Conservation (phyloP, 2,888 invertebrate species). For the Monopis laevigella region DNA sequence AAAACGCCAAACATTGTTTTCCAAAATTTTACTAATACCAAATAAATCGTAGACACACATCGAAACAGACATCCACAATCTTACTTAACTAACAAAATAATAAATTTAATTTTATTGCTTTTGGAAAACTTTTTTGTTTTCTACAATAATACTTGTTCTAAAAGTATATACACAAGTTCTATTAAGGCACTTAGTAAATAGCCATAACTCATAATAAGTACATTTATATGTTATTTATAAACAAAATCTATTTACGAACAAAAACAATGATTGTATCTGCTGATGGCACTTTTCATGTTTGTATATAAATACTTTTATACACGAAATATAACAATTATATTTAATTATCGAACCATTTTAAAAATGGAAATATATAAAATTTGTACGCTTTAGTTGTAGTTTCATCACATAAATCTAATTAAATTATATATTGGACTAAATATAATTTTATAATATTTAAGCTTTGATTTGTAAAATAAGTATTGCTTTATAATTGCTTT, state of each 20-base stretch:
- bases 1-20: constrained; percentile 27
- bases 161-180: constrained; percentile 53
- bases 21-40: constrained; percentile 64
- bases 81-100: constrained; percentile 45
- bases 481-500: background rate
- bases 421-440: background rate
- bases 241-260: no score
- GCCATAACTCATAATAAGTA: constrained; percentile 54
- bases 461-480: background rate
- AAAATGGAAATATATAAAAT: constrained; percentile 12
- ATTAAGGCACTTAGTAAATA: constrained; percentile 56
- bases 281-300: constrained; percentile 33
- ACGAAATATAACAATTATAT: constrained; percentile 4
- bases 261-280: constrained; percentile 9
- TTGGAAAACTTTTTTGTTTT: constrained; percentile 50
- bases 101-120: constrained; percentile 42
- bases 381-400: constrained; percentile 10
- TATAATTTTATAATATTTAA: constrained; percentile 1
- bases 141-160: constrained; percentile 47
- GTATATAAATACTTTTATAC: constrained; percentile 32
- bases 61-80: constrained; percentile 67
- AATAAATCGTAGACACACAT: constrained; percentile 66
- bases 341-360: constrained; percentile 7
- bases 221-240: constrained; percentile 23
- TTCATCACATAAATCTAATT: constrained; percentile 7